A percentile compares a stretch with the other conserved stretches of the same genome.
Conservation (phyloP, 2,113 vertebrate species). For the Nothocercus nigrocapillus region DNA sequence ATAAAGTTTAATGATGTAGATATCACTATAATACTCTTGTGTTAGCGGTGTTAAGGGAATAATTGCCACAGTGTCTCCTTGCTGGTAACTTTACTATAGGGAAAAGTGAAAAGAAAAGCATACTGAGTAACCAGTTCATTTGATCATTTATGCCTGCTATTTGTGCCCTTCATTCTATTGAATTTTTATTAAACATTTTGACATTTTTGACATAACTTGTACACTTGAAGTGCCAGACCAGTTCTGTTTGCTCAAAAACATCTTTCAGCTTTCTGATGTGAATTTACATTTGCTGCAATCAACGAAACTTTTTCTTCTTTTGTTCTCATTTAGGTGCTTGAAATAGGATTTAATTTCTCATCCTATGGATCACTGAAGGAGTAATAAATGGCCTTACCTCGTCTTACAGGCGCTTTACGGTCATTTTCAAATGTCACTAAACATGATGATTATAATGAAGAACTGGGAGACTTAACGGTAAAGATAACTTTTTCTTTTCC, state of each 20-base stretch:
- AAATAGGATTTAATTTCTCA: slow-evolving; percentile 65
- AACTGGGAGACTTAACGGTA: slow-evolving; percentile 90
- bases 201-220: background rate
- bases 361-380: slow-evolving; percentile 76
- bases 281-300: slow-evolving; percentile 14
- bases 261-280: background rate
- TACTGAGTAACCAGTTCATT: background rate
- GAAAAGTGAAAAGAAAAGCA: background rate
- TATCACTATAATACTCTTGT: background rate
- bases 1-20: slow-evolving; percentile 13
- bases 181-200: background rate
- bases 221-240: background rate
- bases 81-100: background rate
- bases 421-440: slow-evolving; percentile 96
- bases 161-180: background rate
- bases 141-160: background rate
- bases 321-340: slow-evolving; percentile 66
- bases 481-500: slow-evolving; percentile 36
- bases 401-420: slow-evolving; percentile 93
- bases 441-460: slow-evolving; percentile 86
- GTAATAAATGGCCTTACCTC: slow-evolving; percentile 90
- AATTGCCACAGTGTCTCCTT: background rate
- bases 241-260: background rate
- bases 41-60: background rate
- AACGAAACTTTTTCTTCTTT: slow-evolving; percentile 51